phyloP scores from a whole-genome alignment of 1,140 invertebrate species.

The Brachionus sp. region DNA sequence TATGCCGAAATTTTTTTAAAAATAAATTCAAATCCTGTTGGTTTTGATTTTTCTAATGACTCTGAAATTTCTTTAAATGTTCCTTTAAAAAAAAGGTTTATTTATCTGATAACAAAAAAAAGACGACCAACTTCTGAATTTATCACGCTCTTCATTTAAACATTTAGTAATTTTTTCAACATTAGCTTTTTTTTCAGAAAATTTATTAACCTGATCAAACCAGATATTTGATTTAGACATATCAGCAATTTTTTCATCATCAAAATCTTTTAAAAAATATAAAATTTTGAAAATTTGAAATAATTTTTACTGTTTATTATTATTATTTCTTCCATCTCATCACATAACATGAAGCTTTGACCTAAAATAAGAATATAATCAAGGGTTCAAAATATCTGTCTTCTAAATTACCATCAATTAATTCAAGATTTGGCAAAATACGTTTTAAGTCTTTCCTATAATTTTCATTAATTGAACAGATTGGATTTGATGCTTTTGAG shows the following conservation, averaged over 20 bases:
- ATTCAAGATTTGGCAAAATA: slow-evolving; percentile 17
- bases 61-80: neutral
- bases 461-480: neutral
- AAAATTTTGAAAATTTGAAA: neutral
- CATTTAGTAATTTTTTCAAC: neutral
- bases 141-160: neutral
- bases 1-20: neutral
- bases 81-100: neutral
- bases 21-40: neutral
- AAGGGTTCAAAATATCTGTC: neutral
- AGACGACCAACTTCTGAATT: neutral
- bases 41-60: neutral
- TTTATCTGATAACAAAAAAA: neutral
- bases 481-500: neutral
- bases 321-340: neutral
- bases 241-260: neutral
- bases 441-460: neutral
- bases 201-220: neutral
- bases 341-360: neutral
- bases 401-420: slow-evolving; percentile 23
- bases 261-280: neutral
- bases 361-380: slow-evolving; percentile 5
- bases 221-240: neutral
- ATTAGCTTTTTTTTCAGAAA: neutral
- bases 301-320: neutral